These are phyloP conservation scores for Pteropus alecto DNA, from an alignment of 2,113 vertebrate genomes.

Conservation along the genomic window DNA sequence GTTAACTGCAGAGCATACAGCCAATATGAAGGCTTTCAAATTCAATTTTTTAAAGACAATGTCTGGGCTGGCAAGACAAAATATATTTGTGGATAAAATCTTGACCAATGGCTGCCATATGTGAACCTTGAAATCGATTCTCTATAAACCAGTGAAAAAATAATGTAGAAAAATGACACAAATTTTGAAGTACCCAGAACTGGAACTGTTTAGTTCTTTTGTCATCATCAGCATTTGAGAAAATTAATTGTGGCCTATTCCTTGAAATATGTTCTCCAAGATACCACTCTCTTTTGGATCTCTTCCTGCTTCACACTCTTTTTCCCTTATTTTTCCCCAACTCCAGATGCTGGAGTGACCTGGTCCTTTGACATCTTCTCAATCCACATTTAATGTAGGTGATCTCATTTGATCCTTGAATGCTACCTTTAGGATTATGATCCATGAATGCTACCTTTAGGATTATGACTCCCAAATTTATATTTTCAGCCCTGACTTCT, in stretches of 20 bases:
- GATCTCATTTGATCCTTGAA: not conserved
- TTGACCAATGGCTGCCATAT: conserved; percentile 6
- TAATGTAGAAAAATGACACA: not conserved
- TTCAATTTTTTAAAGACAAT: conserved; percentile 24
- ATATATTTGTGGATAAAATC: conserved; percentile 5
- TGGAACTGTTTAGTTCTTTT: not conserved
- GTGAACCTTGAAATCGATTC: not conserved
- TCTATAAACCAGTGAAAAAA: not conserved
- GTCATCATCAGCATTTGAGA: not conserved
- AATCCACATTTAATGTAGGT: not conserved
- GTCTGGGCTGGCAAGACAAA: not conserved
- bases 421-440: not conserved
- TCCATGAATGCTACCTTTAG: not conserved
- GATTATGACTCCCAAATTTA: not conserved
- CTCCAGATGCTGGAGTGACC: not conserved
- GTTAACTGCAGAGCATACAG: not conserved
- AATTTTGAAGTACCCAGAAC: not conserved
- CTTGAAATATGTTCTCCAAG: not conserved
- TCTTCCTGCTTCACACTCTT: not conserved
- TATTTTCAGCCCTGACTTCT: not conserved
- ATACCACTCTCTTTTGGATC: not conserved
- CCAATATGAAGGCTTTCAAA: not conserved
- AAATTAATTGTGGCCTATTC: not conserved
- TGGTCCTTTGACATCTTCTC: not conserved
- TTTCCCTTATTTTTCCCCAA: not conserved